Evolutionary conservation across 2,113 vertebrate species (phyloP), one percentile per base, ranked within the genome.

Genomic region (Physeter macrocephalus): DNA sequence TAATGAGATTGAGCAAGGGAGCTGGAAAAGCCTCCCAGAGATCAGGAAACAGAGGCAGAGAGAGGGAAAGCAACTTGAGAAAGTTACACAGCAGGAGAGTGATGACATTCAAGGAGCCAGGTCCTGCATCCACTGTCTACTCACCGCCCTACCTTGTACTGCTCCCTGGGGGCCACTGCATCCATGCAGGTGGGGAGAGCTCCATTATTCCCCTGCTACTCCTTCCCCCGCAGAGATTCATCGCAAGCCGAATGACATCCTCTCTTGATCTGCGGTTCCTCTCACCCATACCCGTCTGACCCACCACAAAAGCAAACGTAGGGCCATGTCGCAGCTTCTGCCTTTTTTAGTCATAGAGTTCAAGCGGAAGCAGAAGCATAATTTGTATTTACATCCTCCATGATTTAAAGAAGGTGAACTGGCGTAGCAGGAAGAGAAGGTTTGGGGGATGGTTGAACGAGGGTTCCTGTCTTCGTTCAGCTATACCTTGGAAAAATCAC

Each of bases 1-100:
- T 95, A 94, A 92, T 87, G 90, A 87, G 72, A 29, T 21, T 83
- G 86, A 95, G 43, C 27, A 39, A 88, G 67, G 81, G 75, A 57
- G 54, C 13, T 69, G 57, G 62, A 84, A 93, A 94, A 39, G 4
- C 12, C 59, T 10, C 39, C 25, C 2, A 34, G 31, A 15, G 21
- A 46, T 29, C 52, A 93, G 72, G 21, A 93, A 52, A 78, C 15
- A 23, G 12, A 74, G 52, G 66, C 46, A 34, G 66, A 93, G 52
- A 86, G 18, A 83, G 0, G 54, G 49, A 78, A 66, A 23, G 11
- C 3, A 11, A 11, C 39, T 41, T 72, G 52, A 31, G 82, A 93
- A 93, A 82, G 46, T 71, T 78, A 64, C 46, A 92, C 1, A 92
- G 36, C 34, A 10, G 12, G 9, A 57, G 5, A 17, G 12, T 8